A percentile compares a stretch with the other conserved stretches of the same genome.
Conservation (phyloP, 2,888 invertebrate genomes). For the Synergus laeviventris region DNA sequence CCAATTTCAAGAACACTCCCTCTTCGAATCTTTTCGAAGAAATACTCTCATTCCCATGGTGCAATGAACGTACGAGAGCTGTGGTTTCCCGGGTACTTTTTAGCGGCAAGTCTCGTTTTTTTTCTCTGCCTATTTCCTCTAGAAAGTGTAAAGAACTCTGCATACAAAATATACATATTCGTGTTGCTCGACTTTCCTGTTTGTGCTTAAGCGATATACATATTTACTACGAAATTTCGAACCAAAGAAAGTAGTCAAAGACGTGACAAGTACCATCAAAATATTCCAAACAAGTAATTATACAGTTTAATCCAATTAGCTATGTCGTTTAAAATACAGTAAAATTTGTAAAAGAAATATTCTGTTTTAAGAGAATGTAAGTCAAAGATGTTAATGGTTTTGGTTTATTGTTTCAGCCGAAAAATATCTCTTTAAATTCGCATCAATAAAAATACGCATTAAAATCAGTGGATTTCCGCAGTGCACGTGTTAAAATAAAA, state of each 20-base stretch:
- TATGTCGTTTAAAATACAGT: not conserved
- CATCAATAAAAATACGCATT: no score
- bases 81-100: constrained; percentile 29
- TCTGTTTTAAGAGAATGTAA: not conserved
- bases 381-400: no score
- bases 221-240: constrained; percentile 6
- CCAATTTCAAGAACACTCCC: constrained; percentile 19
- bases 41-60: constrained; percentile 32
- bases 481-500: not conserved
- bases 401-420: no score
- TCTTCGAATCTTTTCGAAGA: constrained; percentile 34
- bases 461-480: not conserved
- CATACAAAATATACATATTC: constrained; percentile 16
- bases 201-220: constrained; percentile 26
- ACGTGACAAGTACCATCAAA: not conserved
- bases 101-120: constrained; percentile 15
- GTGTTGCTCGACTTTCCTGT: constrained; percentile 12
- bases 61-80: constrained; percentile 42
- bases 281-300: not conserved
- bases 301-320: not conserved
- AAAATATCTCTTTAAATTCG: no score
- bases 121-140: constrained; percentile 7
- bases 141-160: constrained; percentile 26
- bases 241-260: not conserved
- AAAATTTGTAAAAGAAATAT: not conserved